These are phyloP conservation scores for Heliconius cydno DNA, from an alignment of 2,888 invertebrate genomes.

Conservation along the genomic window DNA sequence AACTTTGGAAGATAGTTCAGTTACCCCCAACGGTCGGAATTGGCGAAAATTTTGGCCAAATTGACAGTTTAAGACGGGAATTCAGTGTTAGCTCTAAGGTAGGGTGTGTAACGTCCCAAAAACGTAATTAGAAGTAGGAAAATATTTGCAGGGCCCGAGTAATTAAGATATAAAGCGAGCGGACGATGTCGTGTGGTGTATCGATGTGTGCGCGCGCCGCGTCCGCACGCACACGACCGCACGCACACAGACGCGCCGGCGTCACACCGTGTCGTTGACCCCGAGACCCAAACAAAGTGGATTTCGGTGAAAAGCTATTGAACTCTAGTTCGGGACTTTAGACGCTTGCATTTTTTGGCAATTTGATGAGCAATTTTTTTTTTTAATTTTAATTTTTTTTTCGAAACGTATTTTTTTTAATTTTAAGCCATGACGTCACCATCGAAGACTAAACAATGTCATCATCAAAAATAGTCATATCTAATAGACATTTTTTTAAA, in stretches of 20 bases:
- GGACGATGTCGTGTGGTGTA: conserved; percentile 52
- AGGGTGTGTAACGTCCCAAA: conserved; percentile 33
- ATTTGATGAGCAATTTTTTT: conserved; percentile 49
- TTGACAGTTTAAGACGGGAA: conserved; percentile 57
- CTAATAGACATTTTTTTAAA: neutral
- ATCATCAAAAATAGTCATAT: neutral
- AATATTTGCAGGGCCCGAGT: conserved; percentile 53
- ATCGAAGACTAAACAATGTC: neutral
- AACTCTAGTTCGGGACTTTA: conserved; percentile 77
- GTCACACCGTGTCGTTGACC: conserved; percentile 77
- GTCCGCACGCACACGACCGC: conserved; percentile 64
- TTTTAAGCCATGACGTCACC: neutral
- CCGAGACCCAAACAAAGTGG: conserved; percentile 82
- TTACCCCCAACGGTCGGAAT: conserved; percentile 64
- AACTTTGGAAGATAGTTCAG: conserved; percentile 81
- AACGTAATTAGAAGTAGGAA: conserved; percentile 39
- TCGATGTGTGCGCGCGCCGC: conserved; percentile 65
- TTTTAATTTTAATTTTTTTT: conserved; percentile 21
- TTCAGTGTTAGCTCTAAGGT: conserved; percentile 41
- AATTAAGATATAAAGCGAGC: conserved; percentile 74
- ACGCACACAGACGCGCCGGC: conserved; percentile 72
- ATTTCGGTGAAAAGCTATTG: conserved; percentile 83
- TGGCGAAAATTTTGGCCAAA: conserved; percentile 40
- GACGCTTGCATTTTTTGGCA: conserved; percentile 68
- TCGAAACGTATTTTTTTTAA: neutral